phyloP scores from a whole-genome alignment of 2,888 invertebrate species.

The Lampropteryx suffumata region DNA sequence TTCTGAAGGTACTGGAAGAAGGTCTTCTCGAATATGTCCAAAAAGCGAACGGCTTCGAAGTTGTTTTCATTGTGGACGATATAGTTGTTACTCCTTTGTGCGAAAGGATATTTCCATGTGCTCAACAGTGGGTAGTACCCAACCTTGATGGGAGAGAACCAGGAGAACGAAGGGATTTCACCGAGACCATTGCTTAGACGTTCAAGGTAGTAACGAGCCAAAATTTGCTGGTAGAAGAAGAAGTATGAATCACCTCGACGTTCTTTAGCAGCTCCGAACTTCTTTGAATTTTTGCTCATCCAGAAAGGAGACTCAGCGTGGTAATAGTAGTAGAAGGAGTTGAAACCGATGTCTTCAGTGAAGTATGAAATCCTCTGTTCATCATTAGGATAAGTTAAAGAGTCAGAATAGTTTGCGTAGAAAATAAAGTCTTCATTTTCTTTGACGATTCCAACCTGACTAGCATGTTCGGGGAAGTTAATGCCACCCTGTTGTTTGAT shows the following conservation, averaged over 20 bases:
- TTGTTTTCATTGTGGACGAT: conserved; percentile 77
- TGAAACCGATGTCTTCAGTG: conserved; percentile 87
- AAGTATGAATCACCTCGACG: conserved; percentile 86
- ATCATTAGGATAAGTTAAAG: conserved; percentile 74
- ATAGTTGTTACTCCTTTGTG: conserved; percentile 84
- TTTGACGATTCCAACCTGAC: conserved; percentile 63
- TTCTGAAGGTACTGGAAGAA: conserved; percentile 77
- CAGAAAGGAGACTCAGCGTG: conserved; percentile 85
- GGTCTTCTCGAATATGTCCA: conserved; percentile 83
- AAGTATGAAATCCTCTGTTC: conserved; percentile 86
- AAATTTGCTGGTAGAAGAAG: conserved; percentile 85
- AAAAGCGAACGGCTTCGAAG: conserved; percentile 77
- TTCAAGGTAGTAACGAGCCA: conserved; percentile 88
- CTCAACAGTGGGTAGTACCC: conserved; percentile 57
- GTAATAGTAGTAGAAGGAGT: conserved; percentile 86
- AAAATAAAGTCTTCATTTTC: conserved; percentile 70
- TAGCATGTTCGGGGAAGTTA: conserved; percentile 52
- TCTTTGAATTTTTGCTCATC: conserved; percentile 71
- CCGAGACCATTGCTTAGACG: conserved; percentile 85
- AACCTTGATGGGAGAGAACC: conserved; percentile 81
- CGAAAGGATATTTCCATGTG: conserved; percentile 71
- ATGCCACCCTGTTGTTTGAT: conserved; percentile 67
- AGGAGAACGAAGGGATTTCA: conserved; percentile 83
- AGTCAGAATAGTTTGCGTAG: conserved; percentile 84
- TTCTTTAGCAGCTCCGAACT: conserved; percentile 72